phyloP scores from a whole-genome alignment of 2,113 vertebrate species.

The Prunella fulvescens region DNA sequence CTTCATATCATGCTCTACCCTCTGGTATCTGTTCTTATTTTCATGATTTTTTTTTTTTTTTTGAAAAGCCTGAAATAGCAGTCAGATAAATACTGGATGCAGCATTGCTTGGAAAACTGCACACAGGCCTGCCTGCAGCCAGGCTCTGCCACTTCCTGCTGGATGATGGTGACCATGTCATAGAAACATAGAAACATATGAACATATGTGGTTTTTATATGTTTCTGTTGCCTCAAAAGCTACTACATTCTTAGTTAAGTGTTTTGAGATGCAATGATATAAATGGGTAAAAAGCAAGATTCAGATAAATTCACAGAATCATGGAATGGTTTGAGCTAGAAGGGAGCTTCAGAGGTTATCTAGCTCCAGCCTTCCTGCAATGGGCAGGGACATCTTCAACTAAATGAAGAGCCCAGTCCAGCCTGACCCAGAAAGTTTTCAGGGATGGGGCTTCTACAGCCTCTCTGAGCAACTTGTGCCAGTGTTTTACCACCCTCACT shows the following conservation, averaged over 20 bases:
- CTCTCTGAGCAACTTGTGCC: neutral
- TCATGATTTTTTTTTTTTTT: neutral
- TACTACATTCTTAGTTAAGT: neutral
- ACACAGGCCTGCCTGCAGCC: neutral
- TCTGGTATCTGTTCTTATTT: neutral
- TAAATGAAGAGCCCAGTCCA: neutral
- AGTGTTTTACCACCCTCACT: neutral
- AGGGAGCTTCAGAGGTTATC: neutral
- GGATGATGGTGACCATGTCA: neutral
- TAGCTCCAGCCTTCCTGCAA: neutral
- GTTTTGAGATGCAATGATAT: neutral
- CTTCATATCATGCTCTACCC: neutral
- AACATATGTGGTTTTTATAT: neutral
- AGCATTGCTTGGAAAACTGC: neutral
- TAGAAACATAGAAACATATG: neutral
- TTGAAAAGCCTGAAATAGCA: neutral
- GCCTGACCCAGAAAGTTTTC: neutral
- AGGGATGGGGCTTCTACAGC: neutral
- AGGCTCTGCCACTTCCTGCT: neutral
- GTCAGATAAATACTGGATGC: neutral
- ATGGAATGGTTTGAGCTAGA: neutral
- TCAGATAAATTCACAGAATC: neutral
- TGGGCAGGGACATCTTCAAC: neutral
- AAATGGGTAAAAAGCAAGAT: neutral
- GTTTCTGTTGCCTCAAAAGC: neutral